Percentiles rank a stretch among this genome's conserved stretches.
Evolutionary conservation across 1,140 invertebrate species (phyloP).

Genomic region (Brachionus angularis): DNA sequence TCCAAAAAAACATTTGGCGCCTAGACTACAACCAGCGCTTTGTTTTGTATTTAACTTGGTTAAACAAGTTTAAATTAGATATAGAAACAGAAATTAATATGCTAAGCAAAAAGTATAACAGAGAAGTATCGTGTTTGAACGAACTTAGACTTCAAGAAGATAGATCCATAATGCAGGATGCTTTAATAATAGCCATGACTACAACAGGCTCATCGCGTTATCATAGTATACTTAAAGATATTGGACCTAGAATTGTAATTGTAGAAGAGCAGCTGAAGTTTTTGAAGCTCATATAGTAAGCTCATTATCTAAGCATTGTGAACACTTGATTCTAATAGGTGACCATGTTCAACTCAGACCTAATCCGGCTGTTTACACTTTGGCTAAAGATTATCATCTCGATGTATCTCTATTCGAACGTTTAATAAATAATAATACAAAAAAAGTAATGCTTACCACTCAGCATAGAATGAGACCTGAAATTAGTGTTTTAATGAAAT

Average conservation of each 20-base stretch:
- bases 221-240: constrained; percentile 60
- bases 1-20: constrained; percentile 31
- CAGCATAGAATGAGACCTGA: constrained; percentile 55
- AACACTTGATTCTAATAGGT: constrained; percentile 46
- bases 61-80: background rate
- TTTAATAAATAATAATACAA: constrained; percentile 64
- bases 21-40: constrained; percentile 46
- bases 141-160: constrained; percentile 25
- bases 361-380: constrained; percentile 62
- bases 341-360: constrained; percentile 69
- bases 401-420: constrained; percentile 72
- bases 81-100: background rate
- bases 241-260: constrained; percentile 45
- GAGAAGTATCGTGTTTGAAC: background rate
- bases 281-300: constrained; percentile 46
- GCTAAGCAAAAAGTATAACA: constrained; percentile 25
- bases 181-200: constrained; percentile 66
- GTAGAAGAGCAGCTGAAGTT: constrained; percentile 47
- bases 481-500: constrained; percentile 48
- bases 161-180: constrained; percentile 41
- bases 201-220: constrained; percentile 70
- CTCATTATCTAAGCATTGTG: constrained; percentile 44
- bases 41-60: constrained; percentile 47
- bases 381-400: constrained; percentile 64
- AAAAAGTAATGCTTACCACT: constrained; percentile 51